Conservation (phyloP, 2,888 invertebrate species). For the Rhodophaea formosa region DNA sequence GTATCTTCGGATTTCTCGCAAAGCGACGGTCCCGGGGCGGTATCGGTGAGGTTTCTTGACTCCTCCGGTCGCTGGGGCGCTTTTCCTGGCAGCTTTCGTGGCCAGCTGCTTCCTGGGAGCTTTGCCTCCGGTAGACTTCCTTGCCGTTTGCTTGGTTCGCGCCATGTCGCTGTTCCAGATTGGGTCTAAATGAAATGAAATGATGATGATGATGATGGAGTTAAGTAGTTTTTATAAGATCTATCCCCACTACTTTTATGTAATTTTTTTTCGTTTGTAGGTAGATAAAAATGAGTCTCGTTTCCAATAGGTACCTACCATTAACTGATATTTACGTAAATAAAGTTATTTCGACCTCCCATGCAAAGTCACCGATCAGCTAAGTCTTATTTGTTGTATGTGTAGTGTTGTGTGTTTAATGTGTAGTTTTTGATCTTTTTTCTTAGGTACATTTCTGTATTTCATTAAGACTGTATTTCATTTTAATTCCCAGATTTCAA, state of each 20-base stretch:
- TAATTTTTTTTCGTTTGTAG: background rate
- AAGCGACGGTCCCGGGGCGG: slow-evolving; percentile 85
- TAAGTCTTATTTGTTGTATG: no score
- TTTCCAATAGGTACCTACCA: no score
- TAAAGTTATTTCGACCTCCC: no score
- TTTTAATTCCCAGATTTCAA: no score
- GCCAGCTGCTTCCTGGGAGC: slow-evolving; percentile 86
- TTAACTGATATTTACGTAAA: no score
- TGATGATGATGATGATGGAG: background rate
- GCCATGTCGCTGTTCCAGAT: slow-evolving; percentile 69
- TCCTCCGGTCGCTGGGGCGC: slow-evolving; percentile 86
- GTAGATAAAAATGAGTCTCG: no score
- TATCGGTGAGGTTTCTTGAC: slow-evolving; percentile 88
- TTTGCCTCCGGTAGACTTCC: slow-evolving; percentile 88
- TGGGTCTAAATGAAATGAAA: no score
- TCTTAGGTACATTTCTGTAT: no score
- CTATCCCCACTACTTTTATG: background rate
- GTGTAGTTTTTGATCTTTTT: no score
- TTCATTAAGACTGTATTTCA: no score
- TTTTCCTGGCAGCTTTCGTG: slow-evolving; percentile 86
- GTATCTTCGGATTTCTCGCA: slow-evolving; percentile 86
- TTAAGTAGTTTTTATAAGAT: background rate
- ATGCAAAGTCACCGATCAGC: no score
- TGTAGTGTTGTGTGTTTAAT: no score
- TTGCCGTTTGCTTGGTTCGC: slow-evolving; percentile 88